Percentiles rank a stretch among this genome's conserved stretches.
These are phyloP conservation scores for Aplochiton taeniatus DNA, from an alignment of 2,797 vertebrate species.

Conservation along the genomic window DNA sequence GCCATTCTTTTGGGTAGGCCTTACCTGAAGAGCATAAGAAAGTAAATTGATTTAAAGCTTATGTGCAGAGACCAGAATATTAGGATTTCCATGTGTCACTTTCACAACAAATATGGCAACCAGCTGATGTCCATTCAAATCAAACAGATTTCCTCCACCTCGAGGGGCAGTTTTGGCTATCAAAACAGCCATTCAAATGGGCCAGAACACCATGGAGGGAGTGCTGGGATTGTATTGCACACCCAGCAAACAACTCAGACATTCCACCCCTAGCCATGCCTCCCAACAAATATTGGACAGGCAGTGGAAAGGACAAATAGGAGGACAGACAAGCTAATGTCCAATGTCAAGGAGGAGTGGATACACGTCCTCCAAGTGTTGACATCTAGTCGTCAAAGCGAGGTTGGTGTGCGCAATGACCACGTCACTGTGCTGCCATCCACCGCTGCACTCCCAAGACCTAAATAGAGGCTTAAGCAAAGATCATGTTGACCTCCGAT, in stretches of 20 bases:
- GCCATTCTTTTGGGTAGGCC: too few relatives aligned
- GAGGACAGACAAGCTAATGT: background rate
- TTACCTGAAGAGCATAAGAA: too few relatives aligned
- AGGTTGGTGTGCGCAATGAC: background rate
- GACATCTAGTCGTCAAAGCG: background rate
- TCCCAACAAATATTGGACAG: background rate
- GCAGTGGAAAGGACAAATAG: background rate
- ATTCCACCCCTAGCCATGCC: background rate
- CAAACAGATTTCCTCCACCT: background rate
- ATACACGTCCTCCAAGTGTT: background rate
- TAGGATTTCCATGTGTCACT: too few relatives aligned
- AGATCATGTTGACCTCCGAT: background rate
- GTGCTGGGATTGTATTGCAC: background rate
- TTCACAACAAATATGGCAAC: too few relatives aligned
- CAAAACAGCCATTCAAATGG: background rate
- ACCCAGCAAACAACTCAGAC: background rate
- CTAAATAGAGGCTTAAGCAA: slow-evolving; percentile 6
- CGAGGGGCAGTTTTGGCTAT: background rate
- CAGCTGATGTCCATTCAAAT: background rate
- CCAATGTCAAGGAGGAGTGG: background rate
- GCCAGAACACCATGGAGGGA: background rate
- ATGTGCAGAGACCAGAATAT: too few relatives aligned
- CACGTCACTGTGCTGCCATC: background rate
- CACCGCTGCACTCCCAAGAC: background rate
- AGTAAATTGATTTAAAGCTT: too few relatives aligned